Evolutionary conservation across 1,140 invertebrate genomes (phyloP), one percentile per base, ranked within the genome.

Genomic region (Branchinecta lynchi): DNA sequence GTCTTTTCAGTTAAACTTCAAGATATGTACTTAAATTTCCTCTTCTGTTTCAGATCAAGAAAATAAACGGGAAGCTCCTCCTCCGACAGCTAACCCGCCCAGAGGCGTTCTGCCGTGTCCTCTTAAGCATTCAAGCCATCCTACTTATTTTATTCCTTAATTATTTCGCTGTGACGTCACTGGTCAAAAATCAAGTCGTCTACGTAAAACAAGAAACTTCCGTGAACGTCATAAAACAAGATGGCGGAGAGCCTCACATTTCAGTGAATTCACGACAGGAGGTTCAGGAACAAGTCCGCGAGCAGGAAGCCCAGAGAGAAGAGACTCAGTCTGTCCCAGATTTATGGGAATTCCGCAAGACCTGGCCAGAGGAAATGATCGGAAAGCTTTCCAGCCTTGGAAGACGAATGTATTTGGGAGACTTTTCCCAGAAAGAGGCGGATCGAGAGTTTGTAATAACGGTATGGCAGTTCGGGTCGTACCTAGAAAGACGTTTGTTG

Each of bases 401-500:
- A 51, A 45, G 72, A 45, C 44, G 72, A n/a, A 44, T 72, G 32
- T 73, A 69, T 46, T 66, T 74, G 20, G 66, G 72, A 74, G 45
- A 60, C 70, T 10, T 17, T 68, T 46, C 70, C 69, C 51, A 60
- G 17, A 60, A 12, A 10, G 66, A 67, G 9, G 44, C 71, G 66
- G 15, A 71, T 6, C 69, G 68, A 46, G 73, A 70, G 45, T 76
- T 72, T 51, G 75, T 70, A 7, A 74, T 77, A 20, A 71, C 73
- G 7, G 66, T 76, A 5, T 76, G 76, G 76, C 69, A 72, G 12
- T 69, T 73, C 44, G 74, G 74, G 0, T 69, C 71, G 8, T 68
- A 71, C 6, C 72, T 77, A 67, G 71, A 75, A 65, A 71, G 72
- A 43, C 68, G 76, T 8, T 72, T 77, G 15, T 51, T 76, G 2